A percentile compares a stretch with the other conserved stretches of the same genome.
Evolutionary conservation across 2,888 invertebrate genomes (phyloP).

Genomic region (Phasia obesa): DNA sequence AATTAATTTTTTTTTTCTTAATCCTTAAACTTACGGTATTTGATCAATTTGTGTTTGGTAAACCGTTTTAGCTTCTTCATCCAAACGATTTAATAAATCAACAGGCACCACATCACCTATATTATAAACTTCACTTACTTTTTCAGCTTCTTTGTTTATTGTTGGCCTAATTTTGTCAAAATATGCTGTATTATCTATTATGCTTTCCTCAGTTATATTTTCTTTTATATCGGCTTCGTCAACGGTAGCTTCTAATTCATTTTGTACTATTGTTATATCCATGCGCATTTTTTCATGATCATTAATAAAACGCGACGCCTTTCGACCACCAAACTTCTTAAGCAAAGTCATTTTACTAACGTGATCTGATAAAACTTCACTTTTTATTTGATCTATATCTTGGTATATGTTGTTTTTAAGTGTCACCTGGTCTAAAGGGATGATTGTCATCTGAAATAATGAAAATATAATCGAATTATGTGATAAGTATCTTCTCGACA

Average conservation of each 20-base stretch:
- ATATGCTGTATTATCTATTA: constrained; percentile 67
- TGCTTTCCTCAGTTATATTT: constrained; percentile 60
- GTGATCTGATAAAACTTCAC: constrained; percentile 72
- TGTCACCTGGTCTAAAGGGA: constrained; percentile 77
- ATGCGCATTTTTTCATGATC: constrained; percentile 78
- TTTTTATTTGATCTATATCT: constrained; percentile 71
- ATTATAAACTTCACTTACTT: constrained; percentile 76
- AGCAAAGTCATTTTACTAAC: constrained; percentile 73
- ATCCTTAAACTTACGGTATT: constrained; percentile 77
- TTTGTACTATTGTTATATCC: constrained; percentile 77
- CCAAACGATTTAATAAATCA: constrained; percentile 76
- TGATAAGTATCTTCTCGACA: no score
- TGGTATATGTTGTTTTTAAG: constrained; percentile 78
- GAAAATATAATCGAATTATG: neutral
- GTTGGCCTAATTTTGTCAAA: constrained; percentile 75
- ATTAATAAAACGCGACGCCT: constrained; percentile 74
- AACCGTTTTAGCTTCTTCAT: constrained; percentile 79
- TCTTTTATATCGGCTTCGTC: constrained; percentile 68
- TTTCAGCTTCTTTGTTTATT: constrained; percentile 76
- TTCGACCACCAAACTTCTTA: constrained; percentile 80
- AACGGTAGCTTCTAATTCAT: constrained; percentile 78
- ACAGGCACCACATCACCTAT: constrained; percentile 77
- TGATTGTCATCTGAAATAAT: constrained; percentile 73
- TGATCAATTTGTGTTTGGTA: constrained; percentile 72
- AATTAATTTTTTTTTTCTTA: neutral